Percentiles rank a stretch among this genome's conserved stretches.
Evolutionary conservation across 2,113 vertebrate species (phyloP).

Genomic region (Syngnathoides biaculeatus): DNA sequence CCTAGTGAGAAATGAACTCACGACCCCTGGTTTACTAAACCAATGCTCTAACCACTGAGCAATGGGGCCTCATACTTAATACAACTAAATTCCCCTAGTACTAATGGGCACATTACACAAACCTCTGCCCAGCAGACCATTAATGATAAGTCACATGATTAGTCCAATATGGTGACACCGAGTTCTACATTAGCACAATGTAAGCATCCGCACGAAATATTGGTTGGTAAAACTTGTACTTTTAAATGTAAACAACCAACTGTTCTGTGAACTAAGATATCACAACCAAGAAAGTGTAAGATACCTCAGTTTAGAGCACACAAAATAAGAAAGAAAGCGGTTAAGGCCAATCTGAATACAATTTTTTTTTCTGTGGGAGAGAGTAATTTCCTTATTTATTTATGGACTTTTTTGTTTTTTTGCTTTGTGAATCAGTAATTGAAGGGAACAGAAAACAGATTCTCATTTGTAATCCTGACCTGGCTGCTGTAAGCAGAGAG

Average conservation of each 20-base stretch:
- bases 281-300: not conserved
- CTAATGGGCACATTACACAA: too few relatives aligned
- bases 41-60: too few relatives aligned
- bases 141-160: not conserved
- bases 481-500: too few relatives aligned
- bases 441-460: too few relatives aligned
- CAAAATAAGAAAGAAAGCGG: not conserved
- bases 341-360: not conserved
- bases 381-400: too few relatives aligned
- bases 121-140: not conserved
- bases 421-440: too few relatives aligned
- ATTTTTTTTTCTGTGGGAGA: not conserved
- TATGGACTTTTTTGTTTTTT: too few relatives aligned
- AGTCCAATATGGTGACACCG: not conserved
- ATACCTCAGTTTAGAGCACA: not conserved
- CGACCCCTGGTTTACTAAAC: too few relatives aligned
- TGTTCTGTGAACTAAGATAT: not conserved
- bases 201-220: not conserved
- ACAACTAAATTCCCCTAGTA: not conserved
- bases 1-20: too few relatives aligned
- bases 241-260: not conserved
- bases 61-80: too few relatives aligned
- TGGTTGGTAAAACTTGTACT: not conserved
- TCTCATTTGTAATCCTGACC: too few relatives aligned
- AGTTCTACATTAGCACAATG: not conserved